These are phyloP conservation scores for Rhynchonema sp. DNA, from an alignment of 2,888 invertebrate genomes.

Conservation along the genomic window DNA sequence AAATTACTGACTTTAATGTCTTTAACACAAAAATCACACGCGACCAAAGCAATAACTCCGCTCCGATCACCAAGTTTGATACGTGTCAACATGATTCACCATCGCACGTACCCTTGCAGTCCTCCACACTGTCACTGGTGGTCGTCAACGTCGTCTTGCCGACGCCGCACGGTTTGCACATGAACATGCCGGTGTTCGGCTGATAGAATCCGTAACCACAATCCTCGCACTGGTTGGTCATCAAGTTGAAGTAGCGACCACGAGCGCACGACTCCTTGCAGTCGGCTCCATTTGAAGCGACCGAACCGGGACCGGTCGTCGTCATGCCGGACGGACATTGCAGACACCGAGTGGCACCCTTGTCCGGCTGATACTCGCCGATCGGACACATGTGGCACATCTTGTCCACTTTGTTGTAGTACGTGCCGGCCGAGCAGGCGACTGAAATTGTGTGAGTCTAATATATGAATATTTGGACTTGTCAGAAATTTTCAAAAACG, in stretches of 20 bases:
- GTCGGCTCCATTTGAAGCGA: conserved; percentile 25
- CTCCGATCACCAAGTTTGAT: too few relatives aligned
- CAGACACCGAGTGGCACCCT: conserved; percentile 40
- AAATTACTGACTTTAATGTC: too few relatives aligned
- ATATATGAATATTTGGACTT: background rate
- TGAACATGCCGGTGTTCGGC: conserved; percentile 18
- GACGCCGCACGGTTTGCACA: conserved; percentile 23
- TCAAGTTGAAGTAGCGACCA: conserved; percentile 22
- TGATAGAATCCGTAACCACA: conserved; percentile 28
- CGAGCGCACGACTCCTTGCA: conserved; percentile 21
- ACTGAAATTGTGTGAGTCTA: conserved; percentile 11
- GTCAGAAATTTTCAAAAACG: background rate
- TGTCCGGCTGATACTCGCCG: conserved; percentile 25
- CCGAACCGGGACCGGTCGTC: conserved; percentile 58
- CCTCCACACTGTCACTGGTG: conserved; percentile 17
- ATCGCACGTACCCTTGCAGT: conserved; percentile 14
- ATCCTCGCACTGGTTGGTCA: conserved; percentile 13
- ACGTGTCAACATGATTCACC: too few relatives aligned
- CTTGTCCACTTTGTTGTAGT: conserved; percentile 17
- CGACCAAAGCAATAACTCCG: too few relatives aligned
- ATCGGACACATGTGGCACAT: conserved; percentile 28
- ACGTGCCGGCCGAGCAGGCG: conserved; percentile 31
- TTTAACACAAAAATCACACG: too few relatives aligned
- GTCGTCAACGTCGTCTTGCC: conserved; percentile 26
- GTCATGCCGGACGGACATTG: conserved; percentile 75